Evolutionary conservation across 1,140 invertebrate species (phyloP).

Genomic region (Heliconius melpomene): DNA sequence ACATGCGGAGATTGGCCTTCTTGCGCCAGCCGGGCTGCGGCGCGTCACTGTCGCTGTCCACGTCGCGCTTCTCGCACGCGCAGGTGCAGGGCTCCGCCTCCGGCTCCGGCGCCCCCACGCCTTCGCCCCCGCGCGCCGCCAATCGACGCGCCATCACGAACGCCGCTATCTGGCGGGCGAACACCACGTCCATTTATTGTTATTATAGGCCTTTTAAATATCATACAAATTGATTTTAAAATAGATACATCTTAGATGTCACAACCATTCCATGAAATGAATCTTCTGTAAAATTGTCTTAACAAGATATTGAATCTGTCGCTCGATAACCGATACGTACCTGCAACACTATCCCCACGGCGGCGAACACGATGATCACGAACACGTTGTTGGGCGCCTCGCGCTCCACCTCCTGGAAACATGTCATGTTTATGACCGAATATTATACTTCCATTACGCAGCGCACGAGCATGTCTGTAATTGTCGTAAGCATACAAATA

Average conservation of each 20-base stretch:
- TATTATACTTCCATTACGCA: no score
- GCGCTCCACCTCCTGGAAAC: conserved; percentile 67
- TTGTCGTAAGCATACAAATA: background rate
- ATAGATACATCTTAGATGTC: no score
- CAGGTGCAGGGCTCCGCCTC: conserved; percentile 31
- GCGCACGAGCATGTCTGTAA: no score
- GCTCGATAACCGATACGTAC: background rate
- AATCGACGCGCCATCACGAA: conserved; percentile 61
- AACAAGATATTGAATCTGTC: no score
- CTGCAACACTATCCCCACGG: conserved; percentile 54
- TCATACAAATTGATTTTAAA: no score
- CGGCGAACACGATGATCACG: conserved; percentile 64
- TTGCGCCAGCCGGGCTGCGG: conserved; percentile 62
- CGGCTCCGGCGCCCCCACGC: conserved; percentile 8
- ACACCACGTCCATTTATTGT: no score
- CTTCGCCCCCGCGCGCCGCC: conserved; percentile 44
- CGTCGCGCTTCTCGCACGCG: conserved; percentile 46
- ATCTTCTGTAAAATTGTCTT: no score
- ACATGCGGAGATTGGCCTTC: conserved; percentile 72
- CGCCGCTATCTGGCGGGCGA: conserved; percentile 53
- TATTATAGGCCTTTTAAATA: no score
- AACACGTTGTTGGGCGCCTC: conserved; percentile 72
- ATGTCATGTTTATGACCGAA: no score
- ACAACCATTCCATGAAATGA: no score
- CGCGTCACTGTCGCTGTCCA: conserved; percentile 56